Percentiles rank a stretch among this genome's conserved stretches.
phyloP scores from a whole-genome alignment of 2,113 vertebrate genomes.

The Fukomys damarensis region DNA sequence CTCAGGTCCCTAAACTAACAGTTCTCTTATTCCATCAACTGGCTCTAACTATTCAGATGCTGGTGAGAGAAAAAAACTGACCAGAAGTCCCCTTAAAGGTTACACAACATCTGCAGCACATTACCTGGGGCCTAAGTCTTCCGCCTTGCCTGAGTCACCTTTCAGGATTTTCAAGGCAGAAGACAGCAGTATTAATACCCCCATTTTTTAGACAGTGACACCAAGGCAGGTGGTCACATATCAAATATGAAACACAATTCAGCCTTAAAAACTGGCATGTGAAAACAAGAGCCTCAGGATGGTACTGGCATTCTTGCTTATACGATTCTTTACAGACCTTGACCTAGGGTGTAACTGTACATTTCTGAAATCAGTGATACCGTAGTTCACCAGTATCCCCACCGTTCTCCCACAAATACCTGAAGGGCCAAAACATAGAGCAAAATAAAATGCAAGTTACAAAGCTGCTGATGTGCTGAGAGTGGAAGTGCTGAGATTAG shows the following conservation, averaged over 20 bases:
- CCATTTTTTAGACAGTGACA: conserved; percentile 45
- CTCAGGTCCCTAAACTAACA: neutral
- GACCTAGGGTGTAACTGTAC: conserved; percentile 33
- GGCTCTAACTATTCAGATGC: conserved; percentile 10
- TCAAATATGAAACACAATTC: neutral
- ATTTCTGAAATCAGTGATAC: conserved; percentile 43
- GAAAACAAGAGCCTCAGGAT: conserved; percentile 4
- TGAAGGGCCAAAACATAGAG: conserved; percentile 57
- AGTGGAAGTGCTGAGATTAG: conserved; percentile 79
- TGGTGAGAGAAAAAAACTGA: neutral
- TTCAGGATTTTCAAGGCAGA: neutral
- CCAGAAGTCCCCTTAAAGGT: neutral
- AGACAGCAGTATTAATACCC: neutral
- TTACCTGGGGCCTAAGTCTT: neutral
- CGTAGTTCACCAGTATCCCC: neutral
- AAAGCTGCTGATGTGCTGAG: conserved; percentile 79
- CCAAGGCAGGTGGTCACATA: neutral
- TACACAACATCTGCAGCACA: neutral
- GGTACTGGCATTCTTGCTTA: neutral
- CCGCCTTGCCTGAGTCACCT: neutral
- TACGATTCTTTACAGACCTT: conserved; percentile 30
- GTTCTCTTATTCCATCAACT: neutral
- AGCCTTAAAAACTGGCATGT: neutral
- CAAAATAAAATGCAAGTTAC: conserved; percentile 58
- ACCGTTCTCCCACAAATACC: conserved; percentile 65